phyloP scores from a whole-genome alignment of 1,140 invertebrate genomes.

The Microplitis demolitor region DNA sequence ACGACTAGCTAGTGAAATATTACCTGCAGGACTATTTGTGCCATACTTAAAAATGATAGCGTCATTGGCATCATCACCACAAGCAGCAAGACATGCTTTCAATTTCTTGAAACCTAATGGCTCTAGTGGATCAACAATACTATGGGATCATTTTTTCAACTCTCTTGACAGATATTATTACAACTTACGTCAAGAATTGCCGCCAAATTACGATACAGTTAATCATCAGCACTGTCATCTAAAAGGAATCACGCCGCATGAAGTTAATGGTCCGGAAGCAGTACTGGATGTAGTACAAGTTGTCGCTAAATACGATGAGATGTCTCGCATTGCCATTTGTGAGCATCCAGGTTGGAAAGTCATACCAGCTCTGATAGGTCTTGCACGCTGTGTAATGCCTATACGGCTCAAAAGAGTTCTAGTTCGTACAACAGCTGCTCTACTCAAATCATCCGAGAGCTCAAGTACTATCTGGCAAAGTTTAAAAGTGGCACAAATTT shows the following conservation, averaged over 20 bases:
- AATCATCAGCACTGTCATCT: conserved; percentile 68
- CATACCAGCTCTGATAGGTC: conserved; percentile 76
- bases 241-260: conserved; percentile 78
- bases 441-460: conserved; percentile 75
- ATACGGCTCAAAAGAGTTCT: conserved; percentile 84
- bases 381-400: conserved; percentile 85
- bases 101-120: too few relatives aligned
- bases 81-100: too few relatives aligned
- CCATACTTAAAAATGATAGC: too few relatives aligned
- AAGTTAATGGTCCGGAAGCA: conserved; percentile 83
- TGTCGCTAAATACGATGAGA: conserved; percentile 79
- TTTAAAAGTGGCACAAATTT: conserved; percentile 84
- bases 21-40: too few relatives aligned
- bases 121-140: too few relatives aligned
- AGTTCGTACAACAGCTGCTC: conserved; percentile 74
- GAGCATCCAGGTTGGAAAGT: conserved; percentile 87
- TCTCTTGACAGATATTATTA: conserved; percentile 75
- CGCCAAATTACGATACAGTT: conserved; percentile 66
- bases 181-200: conserved; percentile 71
- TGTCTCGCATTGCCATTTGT: conserved; percentile 78
- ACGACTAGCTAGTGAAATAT: too few relatives aligned
- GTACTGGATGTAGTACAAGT: conserved; percentile 78
- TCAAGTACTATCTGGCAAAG: conserved; percentile 84
- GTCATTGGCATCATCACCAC: too few relatives aligned
- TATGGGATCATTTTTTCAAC: too few relatives aligned